Evolutionary conservation across 2,113 vertebrate genomes (phyloP), one percentile per base, ranked within the genome.

Genomic region (Megaleporinus macrocephalus): DNA sequence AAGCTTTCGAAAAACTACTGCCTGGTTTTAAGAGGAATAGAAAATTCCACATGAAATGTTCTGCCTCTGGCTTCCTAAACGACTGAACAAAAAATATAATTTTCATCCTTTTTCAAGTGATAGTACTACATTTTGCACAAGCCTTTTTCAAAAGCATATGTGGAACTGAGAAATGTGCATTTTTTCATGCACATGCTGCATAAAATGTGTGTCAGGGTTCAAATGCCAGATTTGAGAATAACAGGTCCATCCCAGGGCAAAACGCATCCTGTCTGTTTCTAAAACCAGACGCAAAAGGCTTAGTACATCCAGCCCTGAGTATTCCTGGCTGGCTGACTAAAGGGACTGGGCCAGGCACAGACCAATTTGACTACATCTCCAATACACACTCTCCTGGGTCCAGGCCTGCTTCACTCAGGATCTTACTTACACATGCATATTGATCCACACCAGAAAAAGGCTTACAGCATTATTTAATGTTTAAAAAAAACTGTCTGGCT

Each of bases 401-500:
- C 53, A 22, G 18, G 53, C 53, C 53, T 18, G 2, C 65, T 68
- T 30, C 47, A 66, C 29, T 15, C 61, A 51, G 36, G 24, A 53
- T 78, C 76, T 15, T 29, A 80, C 44, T 36, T 76, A 81, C 30
- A 66, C 36, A 69, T n/a, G 55, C 69, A 79, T 3, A 73, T 7
- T 41, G 24, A 44, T 29, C 41, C 51, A 76, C 41, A 62, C 3
- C 62, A 53, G 18, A 66, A 47, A 47, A 77, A 7, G n/a, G 0
- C n/a, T 62, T 27, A 44, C n/a, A 47, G 61, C 24, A n/a, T 30
- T 65, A 18, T 36, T 1, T 76, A 29, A 36, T 6, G 5, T 5
- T 36, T 44, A 44, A 44, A 44, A 44, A 44, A 44, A 44, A 44
- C 41, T 10, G 5, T 44, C 26, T 36, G 20, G 16, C 30, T 36